phyloP scores from a whole-genome alignment of 2,797 vertebrate species.

The Steatocranus sp. region DNA sequence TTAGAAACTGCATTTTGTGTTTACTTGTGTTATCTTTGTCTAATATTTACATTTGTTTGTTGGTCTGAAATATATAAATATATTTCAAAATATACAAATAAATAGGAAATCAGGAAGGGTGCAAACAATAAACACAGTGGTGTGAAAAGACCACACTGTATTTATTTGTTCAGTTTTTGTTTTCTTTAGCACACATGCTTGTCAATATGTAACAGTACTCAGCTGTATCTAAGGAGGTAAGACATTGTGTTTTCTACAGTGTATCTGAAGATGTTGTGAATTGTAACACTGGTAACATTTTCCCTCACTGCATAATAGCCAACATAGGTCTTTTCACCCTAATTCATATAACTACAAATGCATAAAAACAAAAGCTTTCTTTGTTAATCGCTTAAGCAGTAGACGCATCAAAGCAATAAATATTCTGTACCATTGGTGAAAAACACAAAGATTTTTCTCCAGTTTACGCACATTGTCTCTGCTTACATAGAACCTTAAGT shows the following conservation, averaged over 20 bases:
- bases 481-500: not conserved
- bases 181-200: not conserved
- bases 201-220: not conserved
- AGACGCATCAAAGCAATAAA: not conserved
- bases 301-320: not conserved
- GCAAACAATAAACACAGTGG: not conserved
- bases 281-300: not conserved
- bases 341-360: not conserved
- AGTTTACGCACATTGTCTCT: not conserved
- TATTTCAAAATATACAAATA: not conserved
- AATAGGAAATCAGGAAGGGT: not conserved
- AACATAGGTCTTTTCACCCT: not conserved
- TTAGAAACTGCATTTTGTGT: not conserved
- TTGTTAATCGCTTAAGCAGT: rapidly evolving
- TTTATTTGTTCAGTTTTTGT: not conserved
- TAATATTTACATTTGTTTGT: not conserved
- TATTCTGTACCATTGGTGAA: not conserved
- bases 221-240: not conserved
- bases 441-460: not conserved
- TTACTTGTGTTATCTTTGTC: not conserved
- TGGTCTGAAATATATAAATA: not conserved
- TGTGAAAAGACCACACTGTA: rapidly evolving
- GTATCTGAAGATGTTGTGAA: not conserved
- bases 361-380: not conserved
- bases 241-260: not conserved